Conservation (phyloP, 37 sponge, comb jelly and placozoan species). For the Chondrosia reniformis region DNA sequence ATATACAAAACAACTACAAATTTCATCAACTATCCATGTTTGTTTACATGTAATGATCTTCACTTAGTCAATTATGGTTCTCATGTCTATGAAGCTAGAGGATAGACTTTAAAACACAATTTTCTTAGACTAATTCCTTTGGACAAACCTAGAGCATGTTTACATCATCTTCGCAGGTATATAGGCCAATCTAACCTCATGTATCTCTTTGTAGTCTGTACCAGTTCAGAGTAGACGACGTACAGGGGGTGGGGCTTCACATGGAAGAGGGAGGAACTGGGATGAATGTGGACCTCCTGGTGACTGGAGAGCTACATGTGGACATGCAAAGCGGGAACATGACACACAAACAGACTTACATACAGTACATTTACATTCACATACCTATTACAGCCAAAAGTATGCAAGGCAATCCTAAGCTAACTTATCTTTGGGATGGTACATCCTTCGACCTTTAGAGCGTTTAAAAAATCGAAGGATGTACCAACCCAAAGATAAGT, state of each 20-base stretch:
- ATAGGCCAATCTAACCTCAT: conserved; percentile 64
- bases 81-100: too few species aligned
- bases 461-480: too few species aligned
- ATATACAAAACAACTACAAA: background rate
- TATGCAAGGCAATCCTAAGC: background rate
- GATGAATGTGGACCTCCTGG: conserved; percentile 82
- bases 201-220: conserved; percentile 83
- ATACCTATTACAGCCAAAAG: background rate
- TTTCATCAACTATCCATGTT: too few species aligned
- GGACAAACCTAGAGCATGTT: too few species aligned
- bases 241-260: conserved; percentile 54
- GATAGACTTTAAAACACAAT: too few species aligned
- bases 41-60: too few species aligned
- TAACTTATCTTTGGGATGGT: too few species aligned
- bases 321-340: background rate
- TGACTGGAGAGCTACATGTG: conserved; percentile 40
- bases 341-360: background rate
- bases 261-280: conserved; percentile 79
- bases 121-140: too few species aligned
- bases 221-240: conserved; percentile 75
- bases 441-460: too few species aligned
- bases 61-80: too few species aligned
- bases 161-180: too few species aligned
- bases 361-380: background rate
- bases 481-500: too few species aligned